Conservation (phyloP, 2,888 invertebrate genomes). For the Agrotis segetum region DNA sequence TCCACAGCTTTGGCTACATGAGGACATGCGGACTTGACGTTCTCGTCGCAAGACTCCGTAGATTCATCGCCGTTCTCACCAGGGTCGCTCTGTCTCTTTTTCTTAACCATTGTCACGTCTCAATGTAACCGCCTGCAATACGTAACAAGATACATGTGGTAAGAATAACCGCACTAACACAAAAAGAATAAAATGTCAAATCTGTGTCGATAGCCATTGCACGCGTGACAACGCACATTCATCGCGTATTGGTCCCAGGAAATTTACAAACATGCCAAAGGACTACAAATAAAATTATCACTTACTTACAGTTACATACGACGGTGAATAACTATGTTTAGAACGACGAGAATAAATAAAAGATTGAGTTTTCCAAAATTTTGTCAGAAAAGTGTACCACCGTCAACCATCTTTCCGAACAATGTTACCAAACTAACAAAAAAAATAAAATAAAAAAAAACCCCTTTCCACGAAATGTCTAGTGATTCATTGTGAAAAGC, state of each 20-base stretch:
- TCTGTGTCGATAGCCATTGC: slow-evolving; percentile 89
- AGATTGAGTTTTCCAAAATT: slow-evolving; percentile 76
- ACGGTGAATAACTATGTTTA: slow-evolving; percentile 71
- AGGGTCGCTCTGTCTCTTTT: slow-evolving; percentile 93
- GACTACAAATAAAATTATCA: slow-evolving; percentile 66
- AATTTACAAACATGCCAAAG: slow-evolving; percentile 60
- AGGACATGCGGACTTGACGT: slow-evolving; percentile 91
- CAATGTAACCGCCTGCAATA: slow-evolving; percentile 84
- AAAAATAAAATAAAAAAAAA: slow-evolving; percentile 51
- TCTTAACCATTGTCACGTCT: slow-evolving; percentile 93
- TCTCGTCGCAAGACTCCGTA: slow-evolving; percentile 94
- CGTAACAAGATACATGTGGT: slow-evolving; percentile 89
- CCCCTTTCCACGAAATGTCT: slow-evolving; percentile 41
- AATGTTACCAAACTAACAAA: slow-evolving; percentile 78
- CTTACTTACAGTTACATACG: slow-evolving; percentile 87
- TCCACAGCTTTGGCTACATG: slow-evolving; percentile 94
- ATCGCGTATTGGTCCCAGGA: slow-evolving; percentile 71
- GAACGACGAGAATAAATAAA: slow-evolving; percentile 72
- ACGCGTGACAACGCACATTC: slow-evolving; percentile 91
- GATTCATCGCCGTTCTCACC: slow-evolving; percentile 92
- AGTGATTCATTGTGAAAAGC: slow-evolving; percentile 23
- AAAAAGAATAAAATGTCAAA: slow-evolving; percentile 90
- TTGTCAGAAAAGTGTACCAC: slow-evolving; percentile 86
- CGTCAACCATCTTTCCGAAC: slow-evolving; percentile 85
- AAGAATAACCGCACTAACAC: slow-evolving; percentile 88